Base-by-base conservation (phyloP, 2,888 invertebrate species). In the Drosophila affinis region DNA sequence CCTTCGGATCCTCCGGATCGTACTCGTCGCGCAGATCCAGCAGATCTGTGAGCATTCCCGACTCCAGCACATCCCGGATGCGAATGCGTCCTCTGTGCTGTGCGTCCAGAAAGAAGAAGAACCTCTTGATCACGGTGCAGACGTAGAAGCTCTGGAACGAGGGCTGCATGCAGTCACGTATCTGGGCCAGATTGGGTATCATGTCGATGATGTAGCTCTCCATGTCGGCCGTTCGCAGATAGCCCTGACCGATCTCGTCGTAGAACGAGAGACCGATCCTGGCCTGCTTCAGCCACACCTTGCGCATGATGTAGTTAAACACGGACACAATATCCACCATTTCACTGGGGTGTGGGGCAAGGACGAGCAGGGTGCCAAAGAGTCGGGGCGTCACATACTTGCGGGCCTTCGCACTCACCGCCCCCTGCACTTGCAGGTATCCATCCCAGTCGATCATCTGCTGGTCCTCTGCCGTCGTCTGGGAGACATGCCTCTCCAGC, bases 61-160 rank as follows among this genome's bases (percentile, higher is more conserved):
- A 90, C 0, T 97, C 96, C 67, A 99, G 93, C 79, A 99, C 97
- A 90, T 98, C 98, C 61, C 97, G 94, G 81, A 99, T 98, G 82
- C 97, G 94, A 54, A 99, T 97, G 76, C 97, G 94, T 0, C 98
- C 98, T 0, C 97, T 97, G 73, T 97, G 93, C 75, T 98, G 92
- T 0, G 97, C 97, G 91, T 99, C 99, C 14, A 99, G 93, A 91
- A 98, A 99, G 93, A 99, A 99, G 86, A 99, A 94, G 93, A 99
- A 98, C 91, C 98, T 98, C 80, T 98, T 94, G 0, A 98, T 98
- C 3, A 98, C 98, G 0, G 98, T 98, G 91, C 98, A 98, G 21
- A 98, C 96, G 91, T 99, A 99, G 93, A 99, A 99, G 12, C 96
- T 97, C 87, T 98, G 97, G 93, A 99, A 98, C 0, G 98, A 97